Evolutionary conservation across 1,140 invertebrate species (phyloP).

Genomic region (Drosophila subobscura): DNA sequence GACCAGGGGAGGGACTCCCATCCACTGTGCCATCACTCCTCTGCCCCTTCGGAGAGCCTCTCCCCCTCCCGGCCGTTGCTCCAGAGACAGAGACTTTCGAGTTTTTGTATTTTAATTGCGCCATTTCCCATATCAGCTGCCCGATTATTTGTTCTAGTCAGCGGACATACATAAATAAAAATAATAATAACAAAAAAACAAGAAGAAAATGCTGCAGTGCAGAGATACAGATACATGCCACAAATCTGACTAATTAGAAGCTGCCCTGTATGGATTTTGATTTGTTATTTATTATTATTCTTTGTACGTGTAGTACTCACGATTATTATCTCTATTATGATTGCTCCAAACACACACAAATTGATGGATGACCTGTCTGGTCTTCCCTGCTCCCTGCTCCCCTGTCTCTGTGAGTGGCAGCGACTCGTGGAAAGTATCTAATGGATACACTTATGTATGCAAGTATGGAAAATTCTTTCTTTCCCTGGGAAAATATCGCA

Average conservation of each 20-base stretch:
- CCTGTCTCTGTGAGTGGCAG: too few relatives aligned
- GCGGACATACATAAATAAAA: constrained; percentile 67
- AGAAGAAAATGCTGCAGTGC: constrained; percentile 20
- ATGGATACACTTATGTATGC: constrained; percentile 44
- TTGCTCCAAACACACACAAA: constrained; percentile 45
- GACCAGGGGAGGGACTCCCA: constrained; percentile 5
- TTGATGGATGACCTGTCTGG: constrained; percentile 63
- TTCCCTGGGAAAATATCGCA: constrained; percentile 67
- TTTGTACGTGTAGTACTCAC: constrained; percentile 2
- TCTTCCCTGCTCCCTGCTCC: constrained; percentile 11
- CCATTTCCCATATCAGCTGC: constrained; percentile 76
- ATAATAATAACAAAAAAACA: constrained; percentile 33
- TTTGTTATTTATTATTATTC: constrained; percentile 64
- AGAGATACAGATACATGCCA: constrained; percentile 31
- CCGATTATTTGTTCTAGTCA: constrained; percentile 76
- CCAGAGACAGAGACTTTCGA: constrained; percentile 25
- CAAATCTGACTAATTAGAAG: constrained; percentile 68
- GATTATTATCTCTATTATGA: constrained; percentile 33
- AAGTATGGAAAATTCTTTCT: constrained; percentile 14
- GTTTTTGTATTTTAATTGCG: constrained; percentile 79
- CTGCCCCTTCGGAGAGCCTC: background rate
- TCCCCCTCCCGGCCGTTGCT: constrained; percentile 20
- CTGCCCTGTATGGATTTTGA: constrained; percentile 34
- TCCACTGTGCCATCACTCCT: background rate
- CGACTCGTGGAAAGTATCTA: constrained; percentile 33